Evolutionary conservation across 2,888 invertebrate genomes (phyloP).

Genomic region (Melangyna quadrimaculata): DNA sequence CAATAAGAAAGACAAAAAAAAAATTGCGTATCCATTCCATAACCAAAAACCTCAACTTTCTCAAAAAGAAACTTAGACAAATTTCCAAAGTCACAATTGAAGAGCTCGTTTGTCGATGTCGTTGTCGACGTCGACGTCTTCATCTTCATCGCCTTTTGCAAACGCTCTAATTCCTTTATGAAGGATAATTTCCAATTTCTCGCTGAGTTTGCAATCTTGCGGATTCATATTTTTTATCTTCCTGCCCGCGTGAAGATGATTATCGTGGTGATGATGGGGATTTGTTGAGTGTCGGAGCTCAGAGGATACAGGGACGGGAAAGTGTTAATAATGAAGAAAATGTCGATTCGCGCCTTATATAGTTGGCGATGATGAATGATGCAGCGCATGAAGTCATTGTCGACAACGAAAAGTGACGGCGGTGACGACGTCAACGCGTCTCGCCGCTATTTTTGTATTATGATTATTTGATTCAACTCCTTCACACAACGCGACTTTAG

Average conservation of each 20-base stretch:
- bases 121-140: slow-evolving; percentile 2
- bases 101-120: slow-evolving; percentile 65
- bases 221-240: slow-evolving; percentile 25
- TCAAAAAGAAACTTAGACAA: slow-evolving; percentile 50
- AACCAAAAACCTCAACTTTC: slow-evolving; percentile 44
- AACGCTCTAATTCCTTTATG: slow-evolving; percentile 69
- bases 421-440: slow-evolving; percentile 16
- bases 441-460: slow-evolving; percentile 45
- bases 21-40: slow-evolving; percentile 51
- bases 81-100: slow-evolving; percentile 68
- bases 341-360: slow-evolving; percentile 57
- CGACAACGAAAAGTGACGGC: slow-evolving; percentile 5
- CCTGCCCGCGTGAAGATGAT: slow-evolving; percentile 50
- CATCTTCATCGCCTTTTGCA: slow-evolving; percentile 52
- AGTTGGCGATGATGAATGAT: slow-evolving; percentile 58
- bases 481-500: slow-evolving; percentile 36
- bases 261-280: slow-evolving; percentile 24
- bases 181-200: slow-evolving; percentile 70
- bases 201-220: slow-evolving; percentile 56
- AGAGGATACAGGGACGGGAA: slow-evolving; percentile 25
- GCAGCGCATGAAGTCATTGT: slow-evolving; percentile 67
- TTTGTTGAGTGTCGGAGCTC: not conserved
- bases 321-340: slow-evolving; percentile 32
- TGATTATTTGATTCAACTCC: slow-evolving; percentile 53
- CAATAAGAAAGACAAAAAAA: slow-evolving; percentile 26